A percentile compares a stretch with the other conserved stretches of the same genome.
Evolutionary conservation across 2,797 vertebrate genomes (phyloP).

Genomic region (Lutjanus argentimaculatus): DNA sequence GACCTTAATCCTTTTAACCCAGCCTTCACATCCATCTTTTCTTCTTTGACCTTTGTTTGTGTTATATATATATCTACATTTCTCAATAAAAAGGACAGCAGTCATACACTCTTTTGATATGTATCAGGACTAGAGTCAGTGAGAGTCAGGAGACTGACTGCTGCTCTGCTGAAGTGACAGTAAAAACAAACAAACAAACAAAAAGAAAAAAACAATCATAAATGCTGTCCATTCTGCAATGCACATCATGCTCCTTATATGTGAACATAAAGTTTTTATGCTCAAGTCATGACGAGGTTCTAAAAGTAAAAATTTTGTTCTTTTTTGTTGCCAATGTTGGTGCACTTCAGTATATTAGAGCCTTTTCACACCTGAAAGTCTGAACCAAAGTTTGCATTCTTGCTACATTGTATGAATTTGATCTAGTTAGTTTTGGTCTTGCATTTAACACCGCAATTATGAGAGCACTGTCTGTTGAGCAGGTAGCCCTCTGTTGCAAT

Average conservation of each 20-base stretch:
- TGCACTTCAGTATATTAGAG: not conserved
- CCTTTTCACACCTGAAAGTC: too few species aligned
- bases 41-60: not conserved
- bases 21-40: constrained; percentile 19
- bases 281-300: too few species aligned
- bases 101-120: not conserved
- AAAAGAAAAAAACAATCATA: too few species aligned
- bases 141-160: not conserved
- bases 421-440: too few species aligned
- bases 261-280: not conserved
- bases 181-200: not conserved
- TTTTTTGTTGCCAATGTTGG: not conserved
- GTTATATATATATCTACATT: constrained; percentile 9
- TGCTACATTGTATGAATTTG: too few species aligned
- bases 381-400: not conserved
- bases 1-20: constrained; percentile 61
- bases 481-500: too few species aligned
- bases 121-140: constrained; percentile 8
- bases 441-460: too few species aligned
- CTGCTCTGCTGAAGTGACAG: not conserved
- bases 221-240: not conserved
- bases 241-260: not conserved
- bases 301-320: not conserved
- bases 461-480: too few species aligned
- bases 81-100: constrained; percentile 16